Evolutionary conservation across 1,140 invertebrate genomes (phyloP).

Genomic region (Agrypnia vestita): DNA sequence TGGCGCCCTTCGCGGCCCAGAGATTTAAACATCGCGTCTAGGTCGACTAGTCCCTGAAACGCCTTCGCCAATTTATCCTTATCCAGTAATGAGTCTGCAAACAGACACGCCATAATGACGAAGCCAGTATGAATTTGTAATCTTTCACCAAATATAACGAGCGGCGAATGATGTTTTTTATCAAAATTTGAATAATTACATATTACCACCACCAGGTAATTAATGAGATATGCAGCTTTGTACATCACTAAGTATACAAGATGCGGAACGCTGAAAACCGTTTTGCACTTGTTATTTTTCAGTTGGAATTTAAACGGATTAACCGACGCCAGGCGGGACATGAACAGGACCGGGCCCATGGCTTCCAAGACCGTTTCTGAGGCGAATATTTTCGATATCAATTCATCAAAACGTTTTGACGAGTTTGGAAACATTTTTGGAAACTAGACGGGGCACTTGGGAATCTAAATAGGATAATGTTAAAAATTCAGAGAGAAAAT

Average conservation of each 20-base stretch:
- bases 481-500: too few relatives aligned
- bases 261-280: background rate
- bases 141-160: background rate
- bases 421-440: too few relatives aligned
- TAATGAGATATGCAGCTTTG: background rate
- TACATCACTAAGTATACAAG: background rate
- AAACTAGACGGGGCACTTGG: too few relatives aligned
- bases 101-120: background rate
- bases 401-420: too few relatives aligned
- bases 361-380: background rate
- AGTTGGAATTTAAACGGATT: background rate
- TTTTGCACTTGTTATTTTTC: background rate
- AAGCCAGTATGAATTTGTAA: background rate
- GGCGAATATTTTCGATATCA: too few relatives aligned
- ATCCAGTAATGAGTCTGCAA: background rate
- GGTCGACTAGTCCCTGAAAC: conserved; percentile 4
- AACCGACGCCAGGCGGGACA: background rate
- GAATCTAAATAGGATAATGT: too few relatives aligned
- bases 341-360: background rate
- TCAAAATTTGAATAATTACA: background rate
- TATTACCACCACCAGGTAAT: background rate
- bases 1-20: background rate
- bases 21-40: background rate
- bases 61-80: background rate
- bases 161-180: background rate